Percentiles rank a stretch among this genome's conserved stretches.
Evolutionary conservation across 2,113 vertebrate genomes (phyloP).

Genomic region (Sinocyclocheilus anophthalmus): DNA sequence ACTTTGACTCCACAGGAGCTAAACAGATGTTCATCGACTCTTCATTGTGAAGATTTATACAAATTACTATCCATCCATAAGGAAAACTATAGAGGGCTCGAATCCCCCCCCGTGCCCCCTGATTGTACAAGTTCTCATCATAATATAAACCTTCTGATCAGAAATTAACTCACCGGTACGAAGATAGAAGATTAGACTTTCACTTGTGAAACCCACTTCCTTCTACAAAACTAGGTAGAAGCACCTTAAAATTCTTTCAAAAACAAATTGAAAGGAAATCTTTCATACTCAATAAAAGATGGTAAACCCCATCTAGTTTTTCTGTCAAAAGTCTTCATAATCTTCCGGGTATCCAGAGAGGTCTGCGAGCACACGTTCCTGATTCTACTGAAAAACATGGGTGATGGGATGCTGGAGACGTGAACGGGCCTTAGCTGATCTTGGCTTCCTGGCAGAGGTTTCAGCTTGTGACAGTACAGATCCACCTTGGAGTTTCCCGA

Average conservation of each 20-base stretch:
- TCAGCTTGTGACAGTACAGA: conserved; percentile 34
- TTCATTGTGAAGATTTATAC: conserved; percentile 46
- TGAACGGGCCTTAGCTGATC: no score
- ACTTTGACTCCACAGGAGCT: conserved; percentile 52
- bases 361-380: conserved; percentile 20
- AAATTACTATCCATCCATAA: background rate
- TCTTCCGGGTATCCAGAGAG: conserved; percentile 82
- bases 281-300: conserved; percentile 52
- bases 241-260: background rate
- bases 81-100: conserved; percentile 15
- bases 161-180: no score
- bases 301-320: conserved; percentile 54
- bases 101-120: no score
- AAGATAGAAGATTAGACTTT: background rate
- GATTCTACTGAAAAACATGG: conserved; percentile 64
- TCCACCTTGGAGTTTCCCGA: no score
- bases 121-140: no score
- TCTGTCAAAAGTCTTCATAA: conserved; percentile 28
- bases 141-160: conserved; percentile 23
- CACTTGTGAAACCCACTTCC: conserved; percentile 35
- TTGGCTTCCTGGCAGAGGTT: background rate
- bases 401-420: background rate
- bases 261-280: background rate
- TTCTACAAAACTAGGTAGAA: background rate
- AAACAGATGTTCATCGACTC: conserved; percentile 13